Percentiles rank a stretch among this genome's conserved stretches.
Evolutionary conservation across 2,888 invertebrate species (phyloP).

Genomic region (Habroteleia sp.): DNA sequence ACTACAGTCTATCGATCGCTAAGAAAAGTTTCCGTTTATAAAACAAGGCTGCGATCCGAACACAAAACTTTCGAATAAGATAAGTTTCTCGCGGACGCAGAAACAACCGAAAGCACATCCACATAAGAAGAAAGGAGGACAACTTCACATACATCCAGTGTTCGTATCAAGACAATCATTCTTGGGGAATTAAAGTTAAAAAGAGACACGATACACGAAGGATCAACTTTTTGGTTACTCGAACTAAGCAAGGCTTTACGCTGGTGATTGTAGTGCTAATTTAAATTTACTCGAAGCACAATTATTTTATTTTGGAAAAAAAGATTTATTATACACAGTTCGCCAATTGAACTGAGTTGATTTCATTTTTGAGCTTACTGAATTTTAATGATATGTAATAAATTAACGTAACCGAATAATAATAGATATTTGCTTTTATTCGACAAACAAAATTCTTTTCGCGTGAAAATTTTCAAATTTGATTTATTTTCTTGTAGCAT

Average conservation of each 20-base stretch:
- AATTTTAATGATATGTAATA: too few relatives aligned
- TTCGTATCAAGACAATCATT: constrained; percentile 57
- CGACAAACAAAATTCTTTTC: too few relatives aligned
- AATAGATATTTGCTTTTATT: too few relatives aligned
- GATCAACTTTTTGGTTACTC: constrained; percentile 44
- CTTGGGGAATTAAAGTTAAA: constrained; percentile 65
- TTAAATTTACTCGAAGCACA: constrained; percentile 18
- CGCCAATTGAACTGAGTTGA: too few relatives aligned
- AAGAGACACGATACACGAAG: constrained; percentile 19
- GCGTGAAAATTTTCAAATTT: too few relatives aligned
- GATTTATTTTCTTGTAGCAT: too few relatives aligned
- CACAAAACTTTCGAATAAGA: constrained; percentile 67
- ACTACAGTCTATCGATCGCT: constrained; percentile 66
- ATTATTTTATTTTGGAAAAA: too few relatives aligned
- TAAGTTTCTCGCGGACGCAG: constrained; percentile 66
- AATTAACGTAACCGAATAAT: too few relatives aligned
- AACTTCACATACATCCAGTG: constrained; percentile 9
- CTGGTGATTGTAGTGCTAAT: constrained; percentile 16
- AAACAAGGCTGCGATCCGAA: constrained; percentile 64
- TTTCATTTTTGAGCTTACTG: too few relatives aligned
- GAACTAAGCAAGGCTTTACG: too few relatives aligned
- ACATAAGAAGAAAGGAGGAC: constrained; percentile 22
- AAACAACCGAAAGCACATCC: constrained; percentile 59
- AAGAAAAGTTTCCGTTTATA: constrained; percentile 66
- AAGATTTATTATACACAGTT: too few relatives aligned